Conservation (phyloP, 2,113 vertebrate genomes). For the Hyperopisus bebe region DNA sequence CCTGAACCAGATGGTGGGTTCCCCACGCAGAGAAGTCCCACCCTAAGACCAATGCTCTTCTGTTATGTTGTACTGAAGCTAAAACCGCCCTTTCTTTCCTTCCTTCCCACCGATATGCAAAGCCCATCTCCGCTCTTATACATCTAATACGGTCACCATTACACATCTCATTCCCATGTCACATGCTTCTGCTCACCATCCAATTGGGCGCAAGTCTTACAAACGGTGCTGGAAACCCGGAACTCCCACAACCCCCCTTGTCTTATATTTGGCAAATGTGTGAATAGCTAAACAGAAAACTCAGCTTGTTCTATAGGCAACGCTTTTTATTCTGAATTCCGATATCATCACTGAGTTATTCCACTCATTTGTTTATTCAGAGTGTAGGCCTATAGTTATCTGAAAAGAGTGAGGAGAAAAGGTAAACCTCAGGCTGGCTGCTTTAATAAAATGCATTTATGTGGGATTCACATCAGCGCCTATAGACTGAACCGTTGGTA, state of each 20-base stretch:
- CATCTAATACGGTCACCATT: neutral
- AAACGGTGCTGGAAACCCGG: neutral
- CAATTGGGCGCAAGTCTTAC: neutral
- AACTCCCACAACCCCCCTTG: neutral
- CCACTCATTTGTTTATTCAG: neutral
- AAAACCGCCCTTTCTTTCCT: neutral
- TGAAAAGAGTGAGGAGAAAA: constrained; percentile 17
- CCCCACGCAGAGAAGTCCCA: neutral
- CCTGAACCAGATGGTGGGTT: neutral
- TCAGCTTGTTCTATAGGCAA: neutral
- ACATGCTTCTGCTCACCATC: neutral
- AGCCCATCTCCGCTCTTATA: neutral
- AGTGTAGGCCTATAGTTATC: constrained; percentile 33
- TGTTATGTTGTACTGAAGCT: neutral
- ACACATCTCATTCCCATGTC: neutral
- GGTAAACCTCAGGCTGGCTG: constrained; percentile 11
- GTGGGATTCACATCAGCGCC: constrained; percentile 26
- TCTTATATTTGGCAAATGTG: neutral
- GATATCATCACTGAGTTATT: neutral
- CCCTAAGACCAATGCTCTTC: neutral
- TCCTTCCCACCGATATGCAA: neutral
- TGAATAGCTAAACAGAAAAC: neutral
- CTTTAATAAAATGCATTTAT: constrained; percentile 30
- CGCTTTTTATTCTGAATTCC: neutral
- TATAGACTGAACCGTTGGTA: constrained; percentile 8